Evolutionary conservation across 2,888 invertebrate genomes (phyloP).

Genomic region (Philereme vetulata): DNA sequence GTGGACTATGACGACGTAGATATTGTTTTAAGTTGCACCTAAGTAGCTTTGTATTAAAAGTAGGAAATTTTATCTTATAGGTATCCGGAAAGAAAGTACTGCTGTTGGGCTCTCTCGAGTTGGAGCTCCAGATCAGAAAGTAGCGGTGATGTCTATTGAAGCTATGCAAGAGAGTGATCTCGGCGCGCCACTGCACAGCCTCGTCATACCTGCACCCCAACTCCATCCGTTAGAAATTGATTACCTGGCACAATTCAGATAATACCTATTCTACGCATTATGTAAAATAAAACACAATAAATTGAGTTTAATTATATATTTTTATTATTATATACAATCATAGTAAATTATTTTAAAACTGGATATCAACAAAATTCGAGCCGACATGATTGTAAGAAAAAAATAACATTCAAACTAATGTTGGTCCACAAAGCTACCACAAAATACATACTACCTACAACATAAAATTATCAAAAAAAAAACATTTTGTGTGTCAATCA

Average conservation of each 20-base stretch:
- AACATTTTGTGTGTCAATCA: slow-evolving; percentile 73
- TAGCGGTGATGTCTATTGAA: slow-evolving; percentile 88
- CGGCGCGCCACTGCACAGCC: slow-evolving; percentile 96
- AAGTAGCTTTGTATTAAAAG: too few species aligned
- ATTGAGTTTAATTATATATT: slow-evolving; percentile 71
- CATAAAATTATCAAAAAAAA: slow-evolving; percentile 68
- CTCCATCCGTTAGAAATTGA: slow-evolving; percentile 97
- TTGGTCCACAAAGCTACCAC: slow-evolving; percentile 83
- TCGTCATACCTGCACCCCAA: slow-evolving; percentile 92
- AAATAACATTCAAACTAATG: slow-evolving; percentile 76
- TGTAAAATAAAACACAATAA: slow-evolving; percentile 52
- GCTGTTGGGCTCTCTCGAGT: slow-evolving; percentile 96
- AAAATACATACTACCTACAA: slow-evolving; percentile 71
- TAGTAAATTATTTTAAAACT: slow-evolving; percentile 60
- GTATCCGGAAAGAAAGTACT: slow-evolving; percentile 82
- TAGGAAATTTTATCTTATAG: slow-evolving; percentile 45
- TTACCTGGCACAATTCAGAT: slow-evolving; percentile 89
- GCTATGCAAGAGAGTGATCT: slow-evolving; percentile 89
- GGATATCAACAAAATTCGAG: slow-evolving; percentile 79
- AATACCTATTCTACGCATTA: slow-evolving; percentile 24
- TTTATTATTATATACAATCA: slow-evolving; percentile 81
- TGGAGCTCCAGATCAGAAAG: slow-evolving; percentile 92
- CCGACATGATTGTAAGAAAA: slow-evolving; percentile 60
- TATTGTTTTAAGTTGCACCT: too few species aligned
- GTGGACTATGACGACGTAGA: too few species aligned